Evolutionary conservation across 2,888 invertebrate species (phyloP).

Genomic region (Leptodirus hochenwartii): DNA sequence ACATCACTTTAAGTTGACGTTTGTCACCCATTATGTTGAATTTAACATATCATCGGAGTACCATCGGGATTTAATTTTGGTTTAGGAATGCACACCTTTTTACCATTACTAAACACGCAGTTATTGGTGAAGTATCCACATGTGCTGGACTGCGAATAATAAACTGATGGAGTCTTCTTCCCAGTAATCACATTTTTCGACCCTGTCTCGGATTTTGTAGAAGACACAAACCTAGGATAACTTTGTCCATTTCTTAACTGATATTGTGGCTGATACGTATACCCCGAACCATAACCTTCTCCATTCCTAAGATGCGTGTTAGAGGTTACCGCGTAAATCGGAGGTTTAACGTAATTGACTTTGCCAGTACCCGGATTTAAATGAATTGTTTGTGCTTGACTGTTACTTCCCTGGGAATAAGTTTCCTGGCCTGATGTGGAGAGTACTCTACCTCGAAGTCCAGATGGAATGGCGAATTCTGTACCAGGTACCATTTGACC

Average conservation of each 20-base stretch:
- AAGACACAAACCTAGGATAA: constrained; percentile 54
- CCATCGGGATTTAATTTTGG: constrained; percentile 61
- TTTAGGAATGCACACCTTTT: constrained; percentile 67
- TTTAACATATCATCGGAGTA: constrained; percentile 41
- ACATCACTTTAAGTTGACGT: too few species aligned
- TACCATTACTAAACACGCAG: constrained; percentile 62
- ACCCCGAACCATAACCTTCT: constrained; percentile 22
- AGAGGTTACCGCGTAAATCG: constrained; percentile 22
- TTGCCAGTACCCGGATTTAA: constrained; percentile 21
- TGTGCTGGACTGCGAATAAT: constrained; percentile 72
- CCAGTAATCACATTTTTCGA: constrained; percentile 36
- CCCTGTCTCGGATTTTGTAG: constrained; percentile 64
- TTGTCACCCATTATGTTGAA: constrained; percentile 17
- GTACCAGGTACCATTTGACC: constrained; percentile 49
- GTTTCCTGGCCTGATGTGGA: constrained; percentile 41
- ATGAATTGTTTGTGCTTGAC: constrained; percentile 48
- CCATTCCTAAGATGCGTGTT: constrained; percentile 21
- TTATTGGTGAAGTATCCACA: constrained; percentile 78
- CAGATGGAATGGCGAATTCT: constrained; percentile 45
- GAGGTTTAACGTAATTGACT: constrained; percentile 19
- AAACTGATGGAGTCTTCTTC: constrained; percentile 58
- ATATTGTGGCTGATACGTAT: constrained; percentile 22
- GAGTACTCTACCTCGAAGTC: constrained; percentile 46
- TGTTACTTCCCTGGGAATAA: constrained; percentile 39
- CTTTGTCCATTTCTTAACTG: constrained; percentile 26